Base-by-base conservation (phyloP, 2,888 invertebrate genomes). In the Tipula unca region DNA sequence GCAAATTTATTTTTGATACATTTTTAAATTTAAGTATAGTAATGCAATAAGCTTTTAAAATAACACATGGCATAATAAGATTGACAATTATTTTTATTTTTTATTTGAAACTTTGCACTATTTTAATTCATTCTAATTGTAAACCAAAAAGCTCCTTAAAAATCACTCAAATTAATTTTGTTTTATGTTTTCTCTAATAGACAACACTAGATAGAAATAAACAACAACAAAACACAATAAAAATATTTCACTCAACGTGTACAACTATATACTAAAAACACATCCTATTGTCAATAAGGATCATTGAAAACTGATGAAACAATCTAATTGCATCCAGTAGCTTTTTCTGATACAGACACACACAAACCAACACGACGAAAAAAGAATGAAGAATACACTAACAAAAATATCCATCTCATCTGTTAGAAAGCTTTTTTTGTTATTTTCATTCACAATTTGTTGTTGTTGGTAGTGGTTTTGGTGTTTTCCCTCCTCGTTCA, bases 221-320 rank as follows among this genome's bases (percentile, higher is more conserved):
- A n/a, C n/a, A n/a, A n/a, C n/a, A n/a, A n/a, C n/a, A n/a, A 42
- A 17, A 17, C 17, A 54, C 48, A n/a, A 48, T 5, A 54, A 20
- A 54, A 54, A 54, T 17, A 48, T 39, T 54, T 54, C 48, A 54
- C 48, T 54, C 48, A 54, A 54, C 17, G 48, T 54, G 17, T 17
- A 54, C 48, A 17, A 54, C n/a, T 42, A 42, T 32, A 10, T 10
- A 10, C 6, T 17, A 10, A 54, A 82, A 54, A 82, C 29, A 82
- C 82, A 82, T 82, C 82, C 82, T 82, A 29, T 82, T 82, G 82
- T 82, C 82, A 82, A 82, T 82, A 82, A 29, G 82, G 82, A 82
- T 82, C 82, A 82, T 82, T 29, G 82, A 29, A 82, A 82, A 82
- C 82, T 82, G 82, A 82, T 82, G 82, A 82, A 82, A 82, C 29